Conservation (phyloP, 2,888 invertebrate species). For the Meiosimyza platycephala region DNA sequence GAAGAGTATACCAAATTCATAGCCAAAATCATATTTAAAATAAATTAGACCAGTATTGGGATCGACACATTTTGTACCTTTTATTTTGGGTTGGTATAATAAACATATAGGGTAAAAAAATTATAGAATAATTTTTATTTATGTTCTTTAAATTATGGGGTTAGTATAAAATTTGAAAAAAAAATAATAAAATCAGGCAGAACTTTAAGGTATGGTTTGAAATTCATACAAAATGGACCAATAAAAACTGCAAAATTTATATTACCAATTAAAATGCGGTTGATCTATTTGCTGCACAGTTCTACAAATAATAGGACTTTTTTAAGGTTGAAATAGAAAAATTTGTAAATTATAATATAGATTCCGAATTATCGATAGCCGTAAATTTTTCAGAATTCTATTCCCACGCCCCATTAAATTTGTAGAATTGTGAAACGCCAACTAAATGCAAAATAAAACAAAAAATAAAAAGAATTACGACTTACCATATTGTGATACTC, state of each 20-base stretch:
- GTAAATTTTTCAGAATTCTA: not conserved
- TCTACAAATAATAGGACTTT: too few species aligned
- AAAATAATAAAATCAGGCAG: too few species aligned
- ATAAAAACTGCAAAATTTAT: too few species aligned
- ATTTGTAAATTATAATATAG: not conserved
- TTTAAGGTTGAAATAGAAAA: too few species aligned
- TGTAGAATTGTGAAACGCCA: not conserved
- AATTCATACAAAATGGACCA: too few species aligned
- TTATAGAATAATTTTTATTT: not conserved
- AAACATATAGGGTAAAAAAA: not conserved
- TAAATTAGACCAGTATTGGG: constrained; percentile 81
- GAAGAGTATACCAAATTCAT: constrained; percentile 80
- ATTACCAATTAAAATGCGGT: too few species aligned
- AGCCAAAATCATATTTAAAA: constrained; percentile 85
- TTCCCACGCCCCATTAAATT: not conserved
- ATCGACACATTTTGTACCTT: constrained; percentile 81
- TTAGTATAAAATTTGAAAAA: constrained; percentile 16
- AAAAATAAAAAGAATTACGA: constrained; percentile 42
- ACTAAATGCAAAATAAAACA: not conserved
- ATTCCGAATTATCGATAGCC: not conserved
- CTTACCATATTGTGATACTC: constrained; percentile 79
- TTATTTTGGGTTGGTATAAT: not conserved
- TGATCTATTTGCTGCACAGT: too few species aligned
- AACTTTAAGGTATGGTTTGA: too few species aligned
- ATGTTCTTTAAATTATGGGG: constrained; percentile 1